Base-by-base conservation (phyloP, 2,113 vertebrate species). In the Dascyllus trimaculatus region DNA sequence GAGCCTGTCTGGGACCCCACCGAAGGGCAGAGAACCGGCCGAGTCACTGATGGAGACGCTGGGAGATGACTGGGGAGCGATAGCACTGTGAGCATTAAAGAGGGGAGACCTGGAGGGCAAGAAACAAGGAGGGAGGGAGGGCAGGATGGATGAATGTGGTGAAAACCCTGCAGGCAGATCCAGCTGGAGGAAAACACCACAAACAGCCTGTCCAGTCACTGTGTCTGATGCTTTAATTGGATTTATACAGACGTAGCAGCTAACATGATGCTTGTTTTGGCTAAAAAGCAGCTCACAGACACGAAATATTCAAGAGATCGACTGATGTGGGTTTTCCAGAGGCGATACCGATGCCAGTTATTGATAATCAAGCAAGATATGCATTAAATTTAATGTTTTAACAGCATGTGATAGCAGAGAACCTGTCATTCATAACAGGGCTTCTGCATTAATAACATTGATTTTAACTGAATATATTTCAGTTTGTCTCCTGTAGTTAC, bases 41-140 rank as follows among this genome's bases (percentile, higher is more conserved):
- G 35, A 62, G 71, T 26, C 61, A 18, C 49, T 69, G 73, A 83
- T 76, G 68, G 81, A 81, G 78, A 81, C 0, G 3, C 62, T 40
- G 65, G 26, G 64, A 67, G 66, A 54, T 51, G 75, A 81, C 76
- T 52, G 52, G 25, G 56, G 67, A 49, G 59, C 45, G 73, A 78
- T 82, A 80, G 73, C 29, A 54, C 52, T 49, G 65, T 70, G n/a
- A 83, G 60, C 67, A 73, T 73, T 29, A 40, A 40, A 14, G 56
- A 66, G 66, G 38, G 26, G 57, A 72, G 46, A 61, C 1, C 25
- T 18, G n/a, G 21, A 21, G 68, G 68, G 51, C 19, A 66, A 43
- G 48, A 48, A 18, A 56, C 18, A 62, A 48, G 22, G 18, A 60
- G n/a, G 52, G 43, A 46, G 64, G 22, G 18, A 38, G 68, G 32